Percentiles rank a stretch among this genome's conserved stretches.
Conservation (phyloP, 2,113 vertebrate species). For the Trichechus manatus region DNA sequence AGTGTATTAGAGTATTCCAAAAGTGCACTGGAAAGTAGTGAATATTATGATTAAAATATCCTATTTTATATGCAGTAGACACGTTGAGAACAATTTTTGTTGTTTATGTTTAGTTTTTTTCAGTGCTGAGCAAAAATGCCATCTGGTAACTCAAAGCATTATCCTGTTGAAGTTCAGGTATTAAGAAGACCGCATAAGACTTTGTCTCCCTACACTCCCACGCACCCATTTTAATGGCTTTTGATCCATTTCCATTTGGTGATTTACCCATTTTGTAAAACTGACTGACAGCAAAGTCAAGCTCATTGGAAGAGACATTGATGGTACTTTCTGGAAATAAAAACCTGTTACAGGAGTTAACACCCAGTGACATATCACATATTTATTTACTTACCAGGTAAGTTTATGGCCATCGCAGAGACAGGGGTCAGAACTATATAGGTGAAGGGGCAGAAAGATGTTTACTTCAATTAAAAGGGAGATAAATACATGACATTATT, state of each 20-base stretch:
- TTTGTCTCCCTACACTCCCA: not conserved
- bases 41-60: not conserved
- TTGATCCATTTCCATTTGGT: not conserved
- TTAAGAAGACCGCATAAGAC: not conserved
- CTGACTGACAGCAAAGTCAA: conserved; percentile 14
- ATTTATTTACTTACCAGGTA: not conserved
- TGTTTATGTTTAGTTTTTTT: conserved; percentile 2
- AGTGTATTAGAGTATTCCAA: not conserved
- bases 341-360: not conserved
- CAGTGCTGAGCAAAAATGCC: not conserved
- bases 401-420: not conserved
- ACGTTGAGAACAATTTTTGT: not conserved
- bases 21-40: not conserved
- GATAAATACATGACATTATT: not conserved
- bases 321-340: conserved; percentile 16
- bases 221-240: not conserved
- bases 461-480: not conserved
- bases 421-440: not conserved
- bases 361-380: not conserved
- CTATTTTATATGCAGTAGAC: not conserved
- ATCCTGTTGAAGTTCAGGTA: not conserved
- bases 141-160: not conserved
- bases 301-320: not conserved
- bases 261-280: conserved; percentile 50
- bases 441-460: not conserved